Percentiles rank a stretch among this genome's conserved stretches.
These are phyloP conservation scores for Coelinius sp. DNA, from an alignment of 2,888 invertebrate species.

Conservation along the genomic window DNA sequence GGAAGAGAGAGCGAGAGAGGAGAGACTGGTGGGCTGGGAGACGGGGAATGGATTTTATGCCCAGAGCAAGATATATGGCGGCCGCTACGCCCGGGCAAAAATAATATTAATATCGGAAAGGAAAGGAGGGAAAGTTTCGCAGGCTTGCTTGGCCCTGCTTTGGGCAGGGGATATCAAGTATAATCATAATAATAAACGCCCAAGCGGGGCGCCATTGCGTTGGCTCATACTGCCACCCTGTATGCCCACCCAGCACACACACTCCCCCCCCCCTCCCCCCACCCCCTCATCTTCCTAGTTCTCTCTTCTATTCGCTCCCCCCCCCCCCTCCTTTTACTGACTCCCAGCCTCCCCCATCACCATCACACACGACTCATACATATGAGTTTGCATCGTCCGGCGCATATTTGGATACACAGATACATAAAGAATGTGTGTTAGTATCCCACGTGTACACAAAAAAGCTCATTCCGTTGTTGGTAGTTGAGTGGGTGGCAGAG, in stretches of 20 bases:
- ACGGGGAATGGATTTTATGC: conserved; percentile 70
- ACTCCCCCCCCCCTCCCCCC: conserved; percentile 41
- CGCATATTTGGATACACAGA: conserved; percentile 44
- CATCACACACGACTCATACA: conserved; percentile 47
- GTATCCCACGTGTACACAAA: conserved; percentile 17
- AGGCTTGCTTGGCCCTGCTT: conserved; percentile 68
- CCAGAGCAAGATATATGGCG: conserved; percentile 70
- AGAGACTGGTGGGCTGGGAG: conserved; percentile 59
- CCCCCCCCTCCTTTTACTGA: conserved; percentile 35
- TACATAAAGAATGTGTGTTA: conserved; percentile 37
- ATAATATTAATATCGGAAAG: conserved; percentile 71
- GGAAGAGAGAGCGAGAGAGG: conserved; percentile 52
- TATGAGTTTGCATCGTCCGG: conserved; percentile 24
- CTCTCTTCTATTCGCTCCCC: conserved; percentile 25
- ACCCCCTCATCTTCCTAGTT: conserved; percentile 38
- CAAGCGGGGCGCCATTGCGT: conserved; percentile 67
- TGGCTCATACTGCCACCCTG: conserved; percentile 53
- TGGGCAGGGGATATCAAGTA: conserved; percentile 70
- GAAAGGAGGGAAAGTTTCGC: conserved; percentile 70
- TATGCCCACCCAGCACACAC: background rate
- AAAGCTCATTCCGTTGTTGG: conserved; percentile 31
- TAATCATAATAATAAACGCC: conserved; percentile 70
- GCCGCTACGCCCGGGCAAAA: conserved; percentile 70
- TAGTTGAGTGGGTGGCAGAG: conserved; percentile 37
- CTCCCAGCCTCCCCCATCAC: conserved; percentile 51